Evolutionary conservation across 1,140 invertebrate genomes (phyloP).

Genomic region (Brachionus rubens): DNA sequence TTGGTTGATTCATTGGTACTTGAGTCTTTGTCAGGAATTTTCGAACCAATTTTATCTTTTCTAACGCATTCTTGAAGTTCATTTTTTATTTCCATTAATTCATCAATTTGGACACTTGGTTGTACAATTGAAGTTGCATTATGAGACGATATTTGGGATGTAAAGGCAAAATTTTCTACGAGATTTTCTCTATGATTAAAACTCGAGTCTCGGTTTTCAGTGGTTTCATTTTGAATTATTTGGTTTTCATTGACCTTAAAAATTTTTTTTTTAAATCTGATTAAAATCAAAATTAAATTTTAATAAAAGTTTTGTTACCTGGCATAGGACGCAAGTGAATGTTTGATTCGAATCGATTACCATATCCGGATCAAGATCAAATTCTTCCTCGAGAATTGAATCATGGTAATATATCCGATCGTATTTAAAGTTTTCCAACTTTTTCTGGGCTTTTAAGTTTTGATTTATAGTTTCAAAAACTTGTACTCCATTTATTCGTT

Average conservation of each 20-base stretch:
- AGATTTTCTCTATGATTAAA: not conserved
- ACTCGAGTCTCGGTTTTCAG: too few relatives aligned
- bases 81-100: not conserved
- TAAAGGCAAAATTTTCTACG: not conserved
- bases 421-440: not conserved
- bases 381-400: not conserved
- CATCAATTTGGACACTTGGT: not conserved
- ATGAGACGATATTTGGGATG: not conserved
- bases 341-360: not conserved
- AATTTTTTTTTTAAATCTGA: not conserved
- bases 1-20: not conserved
- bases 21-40: not conserved
- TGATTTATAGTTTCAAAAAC: not conserved
- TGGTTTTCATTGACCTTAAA: not conserved
- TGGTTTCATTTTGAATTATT: too few relatives aligned
- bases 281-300: not conserved
- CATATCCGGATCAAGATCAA: not conserved
- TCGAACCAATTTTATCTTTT: not conserved
- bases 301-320: not conserved
- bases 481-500: not conserved
- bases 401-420: not conserved
- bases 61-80: not conserved
- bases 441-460: not conserved
- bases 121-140: not conserved
- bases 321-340: not conserved